Evolutionary conservation across 2,797 vertebrate species (phyloP).

Genomic region (Eulemur albifrons): DNA sequence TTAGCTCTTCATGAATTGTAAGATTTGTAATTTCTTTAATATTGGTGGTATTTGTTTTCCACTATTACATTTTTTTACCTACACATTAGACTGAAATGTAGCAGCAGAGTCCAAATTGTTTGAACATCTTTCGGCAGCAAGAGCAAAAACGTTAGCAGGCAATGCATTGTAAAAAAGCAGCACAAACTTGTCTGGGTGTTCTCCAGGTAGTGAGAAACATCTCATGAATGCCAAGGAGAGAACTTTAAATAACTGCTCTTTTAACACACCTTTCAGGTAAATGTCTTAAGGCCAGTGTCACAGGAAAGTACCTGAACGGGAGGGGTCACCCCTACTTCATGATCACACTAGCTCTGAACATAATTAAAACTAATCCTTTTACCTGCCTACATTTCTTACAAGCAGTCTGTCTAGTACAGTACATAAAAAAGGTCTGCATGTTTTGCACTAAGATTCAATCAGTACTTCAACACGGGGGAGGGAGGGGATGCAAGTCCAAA

Average conservation of each 20-base stretch:
- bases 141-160: conserved; percentile 8
- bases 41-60: background rate
- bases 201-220: conserved; percentile 58
- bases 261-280: conserved; percentile 59
- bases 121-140: conserved; percentile 44
- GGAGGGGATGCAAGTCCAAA: conserved; percentile 67
- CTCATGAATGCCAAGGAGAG: conserved; percentile 34
- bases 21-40: conserved; percentile 4
- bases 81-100: background rate
- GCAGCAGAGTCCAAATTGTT: background rate
- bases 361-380: conserved; percentile 75
- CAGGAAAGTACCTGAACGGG: conserved; percentile 7
- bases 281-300: conserved; percentile 62
- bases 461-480: background rate
- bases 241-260: conserved; percentile 53
- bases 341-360: conserved; percentile 66
- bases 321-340: conserved; percentile 44
- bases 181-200: background rate
- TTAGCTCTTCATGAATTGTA: background rate
- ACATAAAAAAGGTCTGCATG: conserved; percentile 62
- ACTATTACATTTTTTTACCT: conserved; percentile 5
- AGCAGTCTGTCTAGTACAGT: conserved; percentile 57
- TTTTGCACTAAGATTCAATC: conserved; percentile 67
- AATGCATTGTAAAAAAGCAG: background rate
- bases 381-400: conserved; percentile 68